Conservation (phyloP, 2,113 vertebrate genomes). For the Clarias batrachus region DNA sequence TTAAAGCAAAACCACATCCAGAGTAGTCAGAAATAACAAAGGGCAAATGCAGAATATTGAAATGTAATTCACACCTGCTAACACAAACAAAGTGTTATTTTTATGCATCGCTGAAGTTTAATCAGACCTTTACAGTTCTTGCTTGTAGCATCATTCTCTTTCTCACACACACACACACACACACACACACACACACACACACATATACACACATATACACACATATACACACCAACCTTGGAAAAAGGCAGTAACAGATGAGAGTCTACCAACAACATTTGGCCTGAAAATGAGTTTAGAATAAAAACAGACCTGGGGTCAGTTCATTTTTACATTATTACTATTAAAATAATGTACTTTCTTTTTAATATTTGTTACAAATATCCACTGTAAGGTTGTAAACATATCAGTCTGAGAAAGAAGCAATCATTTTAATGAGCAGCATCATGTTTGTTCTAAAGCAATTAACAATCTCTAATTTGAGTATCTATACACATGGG, state of each 20-base stretch:
- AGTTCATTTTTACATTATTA: neutral
- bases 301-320: neutral
- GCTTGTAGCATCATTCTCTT: neutral
- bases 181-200: neutral
- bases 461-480: neutral
- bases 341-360: neutral
- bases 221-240: neutral
- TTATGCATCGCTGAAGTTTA: slow-evolving; percentile 13
- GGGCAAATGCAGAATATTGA: slow-evolving; percentile 36
- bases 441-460: neutral
- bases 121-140: neutral
- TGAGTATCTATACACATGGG: neutral
- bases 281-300: neutral
- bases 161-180: neutral
- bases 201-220: neutral
- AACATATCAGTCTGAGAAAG: neutral
- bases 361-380: too few relatives aligned
- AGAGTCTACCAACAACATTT: neutral
- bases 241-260: neutral
- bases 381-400: neutral
- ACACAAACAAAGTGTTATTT: slow-evolving; percentile 1
- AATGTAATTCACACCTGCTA: slow-evolving; percentile 30
- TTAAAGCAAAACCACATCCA: slow-evolving; percentile 47
- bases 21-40: slow-evolving; percentile 51
- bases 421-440: neutral